phyloP scores from a whole-genome alignment of 2,888 invertebrate species.

The Globia sparganii region DNA sequence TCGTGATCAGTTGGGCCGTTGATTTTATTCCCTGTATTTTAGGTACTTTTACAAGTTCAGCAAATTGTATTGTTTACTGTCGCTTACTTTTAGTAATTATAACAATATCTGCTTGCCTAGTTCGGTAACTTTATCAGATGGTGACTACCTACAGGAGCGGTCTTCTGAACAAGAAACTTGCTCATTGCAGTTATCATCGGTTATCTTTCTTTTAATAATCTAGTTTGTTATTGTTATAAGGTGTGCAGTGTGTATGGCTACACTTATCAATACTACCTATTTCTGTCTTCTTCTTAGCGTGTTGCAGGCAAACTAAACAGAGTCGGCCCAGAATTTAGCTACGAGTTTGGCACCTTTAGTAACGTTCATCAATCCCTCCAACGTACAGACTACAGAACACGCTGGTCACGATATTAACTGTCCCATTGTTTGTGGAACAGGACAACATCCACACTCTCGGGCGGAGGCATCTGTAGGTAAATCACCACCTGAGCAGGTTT shows the following conservation, averaged over 20 bases:
- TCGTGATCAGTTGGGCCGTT: too few relatives aligned
- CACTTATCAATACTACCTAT: too few relatives aligned
- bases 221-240: not conserved
- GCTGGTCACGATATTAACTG: not conserved
- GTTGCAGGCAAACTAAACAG: not conserved
- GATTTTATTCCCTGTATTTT: not conserved
- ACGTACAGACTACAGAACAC: not conserved
- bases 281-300: not conserved
- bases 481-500: not conserved
- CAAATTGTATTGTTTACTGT: not conserved
- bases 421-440: too few relatives aligned
- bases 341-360: not conserved
- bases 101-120: not conserved
- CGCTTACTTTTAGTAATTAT: not conserved
- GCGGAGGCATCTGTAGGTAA: not conserved
- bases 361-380: not conserved
- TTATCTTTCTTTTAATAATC: not conserved
- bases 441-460: not conserved
- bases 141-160: not conserved
- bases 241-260: not conserved
- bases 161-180: conserved; percentile 17
- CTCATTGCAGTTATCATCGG: not conserved
- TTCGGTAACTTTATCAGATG: conserved; percentile 1
- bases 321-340: not conserved
- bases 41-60: not conserved